phyloP scores from a whole-genome alignment of 2,113 vertebrate genomes.

The Lamprotornis superbus region DNA sequence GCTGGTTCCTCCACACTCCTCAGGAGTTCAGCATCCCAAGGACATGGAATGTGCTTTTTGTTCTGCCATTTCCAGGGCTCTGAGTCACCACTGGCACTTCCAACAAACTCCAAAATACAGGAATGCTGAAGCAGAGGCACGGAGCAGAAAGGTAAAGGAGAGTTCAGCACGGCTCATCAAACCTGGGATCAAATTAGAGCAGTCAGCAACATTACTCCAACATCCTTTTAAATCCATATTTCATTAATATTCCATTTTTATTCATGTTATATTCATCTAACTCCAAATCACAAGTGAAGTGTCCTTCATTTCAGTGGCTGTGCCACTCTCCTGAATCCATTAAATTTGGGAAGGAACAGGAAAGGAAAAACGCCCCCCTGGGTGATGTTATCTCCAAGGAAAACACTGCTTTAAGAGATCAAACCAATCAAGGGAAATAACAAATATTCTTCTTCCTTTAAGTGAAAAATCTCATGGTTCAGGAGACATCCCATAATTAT shows the following conservation, averaged over 20 bases:
- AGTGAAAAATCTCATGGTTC: background rate
- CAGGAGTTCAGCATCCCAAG: rapidly evolving
- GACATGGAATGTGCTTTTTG: background rate
- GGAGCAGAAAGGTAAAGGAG: background rate
- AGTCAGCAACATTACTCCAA: conserved; percentile 2
- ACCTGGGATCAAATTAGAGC: background rate
- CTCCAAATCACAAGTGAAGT: background rate
- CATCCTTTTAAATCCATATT: background rate
- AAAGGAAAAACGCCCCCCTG: background rate
- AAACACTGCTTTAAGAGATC: background rate
- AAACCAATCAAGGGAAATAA: background rate
- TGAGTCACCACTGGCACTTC: background rate
- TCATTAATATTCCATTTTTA: conserved; percentile 35
- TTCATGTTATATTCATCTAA: background rate
- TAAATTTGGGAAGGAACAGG: background rate
- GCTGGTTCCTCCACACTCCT: background rate
- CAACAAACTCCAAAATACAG: rapidly evolving
- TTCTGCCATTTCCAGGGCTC: background rate
- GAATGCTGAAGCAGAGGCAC: background rate
- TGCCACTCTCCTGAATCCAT: background rate
- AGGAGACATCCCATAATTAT: background rate
- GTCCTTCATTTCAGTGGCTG: background rate
- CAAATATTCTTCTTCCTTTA: background rate
- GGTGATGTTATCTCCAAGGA: background rate
- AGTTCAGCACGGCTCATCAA: background rate